These are phyloP conservation scores for Thysanoteuthis rhombus DNA, from an alignment of 2,888 invertebrate species.

Conservation along the genomic window DNA sequence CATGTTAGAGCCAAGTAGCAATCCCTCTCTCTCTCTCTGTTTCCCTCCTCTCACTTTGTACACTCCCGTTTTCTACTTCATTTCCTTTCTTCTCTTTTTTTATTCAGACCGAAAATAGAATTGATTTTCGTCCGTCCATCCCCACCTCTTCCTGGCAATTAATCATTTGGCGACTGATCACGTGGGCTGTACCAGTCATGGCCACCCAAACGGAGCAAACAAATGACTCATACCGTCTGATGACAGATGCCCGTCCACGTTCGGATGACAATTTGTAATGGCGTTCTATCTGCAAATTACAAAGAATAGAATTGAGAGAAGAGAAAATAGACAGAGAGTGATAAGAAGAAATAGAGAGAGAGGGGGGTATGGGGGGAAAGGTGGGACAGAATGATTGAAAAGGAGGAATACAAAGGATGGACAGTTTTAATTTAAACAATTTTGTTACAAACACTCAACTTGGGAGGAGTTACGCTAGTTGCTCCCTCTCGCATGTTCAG, in stretches of 20 bases:
- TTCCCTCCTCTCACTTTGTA: neutral
- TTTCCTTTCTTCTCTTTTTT: neutral
- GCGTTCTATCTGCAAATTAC: neutral
- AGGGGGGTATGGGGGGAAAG: neutral
- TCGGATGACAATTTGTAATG: neutral
- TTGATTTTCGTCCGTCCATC: neutral
- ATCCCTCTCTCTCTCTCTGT: neutral
- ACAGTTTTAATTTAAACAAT: neutral
- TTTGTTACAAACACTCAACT: neutral
- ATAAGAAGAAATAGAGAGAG: neutral
- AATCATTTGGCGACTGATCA: constrained; percentile 12
- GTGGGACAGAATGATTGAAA: neutral
- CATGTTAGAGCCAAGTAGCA: neutral
- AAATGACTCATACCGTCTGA: neutral
- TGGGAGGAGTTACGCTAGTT: neutral
- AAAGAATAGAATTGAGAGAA: neutral
- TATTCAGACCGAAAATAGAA: neutral
- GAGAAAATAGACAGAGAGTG: neutral
- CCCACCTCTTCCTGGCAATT: neutral
- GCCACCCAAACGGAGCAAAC: neutral
- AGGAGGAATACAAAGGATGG: neutral
- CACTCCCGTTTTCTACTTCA: neutral
- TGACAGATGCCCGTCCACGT: constrained; percentile 12
- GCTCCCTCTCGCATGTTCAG: neutral
- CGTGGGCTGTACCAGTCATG: neutral